Evolutionary conservation across 2,888 invertebrate species (phyloP), one percentile per base, ranked within the genome.

Genomic region (Tupiocoris notatus): DNA sequence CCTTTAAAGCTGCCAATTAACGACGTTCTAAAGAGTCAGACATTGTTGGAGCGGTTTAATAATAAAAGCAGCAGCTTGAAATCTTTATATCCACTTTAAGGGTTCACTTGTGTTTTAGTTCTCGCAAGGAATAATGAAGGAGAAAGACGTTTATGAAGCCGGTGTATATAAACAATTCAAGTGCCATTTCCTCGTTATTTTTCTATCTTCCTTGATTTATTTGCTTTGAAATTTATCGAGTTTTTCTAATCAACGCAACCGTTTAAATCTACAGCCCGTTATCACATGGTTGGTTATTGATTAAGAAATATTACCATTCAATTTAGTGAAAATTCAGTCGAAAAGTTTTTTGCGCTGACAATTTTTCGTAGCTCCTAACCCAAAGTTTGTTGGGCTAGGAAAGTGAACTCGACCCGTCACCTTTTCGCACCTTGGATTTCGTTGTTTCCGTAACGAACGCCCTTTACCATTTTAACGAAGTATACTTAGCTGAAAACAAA

Each of bases 1-100:
- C 57, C 39, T 54, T 54, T 67, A 57, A 67, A 67, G 9, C 67
- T 67, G 67, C 57, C 67, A 67, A 67, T 67, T 67, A 67, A 54
- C 39, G 67, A 67, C 67, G 67, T 56, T 56, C 22, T 64, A 21
- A 67, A 54, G 57, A 67, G 57, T 12, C 39, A 39, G 39, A 39
- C 39, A 39, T 39, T 39, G 39, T 39, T 39, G 39, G 6, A 7
- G 12, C 39, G 39, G 39, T 39, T 39, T 12, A 3, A 39, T 39
- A 39, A 39, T 39, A 39, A 39, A 39, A 39, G 39, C 39, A 7
- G 39, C 39, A 39, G 39, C 12, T 39, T 39, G 39, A 39, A 39
- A 39, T 39, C 39, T 39, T 39, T 39, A 39, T 39, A 39, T 39
- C 12, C 39, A 12, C 39, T 39, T 39, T 39, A 39, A 7, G 12